Evolutionary conservation across 2,113 vertebrate genomes (phyloP), one percentile per base, ranked within the genome.

Genomic region (Cebidichthys violaceus): DNA sequence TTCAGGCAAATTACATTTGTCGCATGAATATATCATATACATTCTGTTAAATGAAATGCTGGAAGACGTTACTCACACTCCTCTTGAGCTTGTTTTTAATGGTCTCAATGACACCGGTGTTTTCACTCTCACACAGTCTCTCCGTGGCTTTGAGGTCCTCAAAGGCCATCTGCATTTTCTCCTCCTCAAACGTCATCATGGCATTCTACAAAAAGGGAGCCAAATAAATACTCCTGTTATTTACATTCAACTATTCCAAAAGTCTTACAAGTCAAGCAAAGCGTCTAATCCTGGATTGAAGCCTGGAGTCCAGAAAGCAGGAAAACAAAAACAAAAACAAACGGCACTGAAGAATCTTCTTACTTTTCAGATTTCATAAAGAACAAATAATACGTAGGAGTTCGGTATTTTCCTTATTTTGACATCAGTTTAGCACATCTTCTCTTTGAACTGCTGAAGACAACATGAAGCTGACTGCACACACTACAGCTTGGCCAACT

Each of bases 151-250:
- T 97, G 77, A 99, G 95, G 88, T 98, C 97, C 66, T 99, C 97
- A 59, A 96, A 97, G 0, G 97, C 97, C 91, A 95, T 54, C 41
- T 98, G 97, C 97, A 99, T 98, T 85, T 98, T 99, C 91, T 99
- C 97, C 83, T 98, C 97, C 90, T 99, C 97, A 91, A 98, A 99
- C 1, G 97, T 98, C 97, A 99, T 98, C 96, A 99, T 97, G 78
- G 97, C 97, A 64, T 97, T 98, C 97, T 98, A 75, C 14, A 73
- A 45, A 71, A 73, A 35, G 17, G 6, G 1, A 68, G 2, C 4
- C 41, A 15, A 9, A 71, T 17, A 33, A 24, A 52, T 2, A 61
- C 14, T 8, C 8, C 24, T 10, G 22, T 1, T 55, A 37, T 33
- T 61, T 33, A 39, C 8, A 27, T 15, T 39, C 18, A 37, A 6